phyloP scores from a whole-genome alignment of 2,113 vertebrate genomes.

The Genyomyrus donnyi region DNA sequence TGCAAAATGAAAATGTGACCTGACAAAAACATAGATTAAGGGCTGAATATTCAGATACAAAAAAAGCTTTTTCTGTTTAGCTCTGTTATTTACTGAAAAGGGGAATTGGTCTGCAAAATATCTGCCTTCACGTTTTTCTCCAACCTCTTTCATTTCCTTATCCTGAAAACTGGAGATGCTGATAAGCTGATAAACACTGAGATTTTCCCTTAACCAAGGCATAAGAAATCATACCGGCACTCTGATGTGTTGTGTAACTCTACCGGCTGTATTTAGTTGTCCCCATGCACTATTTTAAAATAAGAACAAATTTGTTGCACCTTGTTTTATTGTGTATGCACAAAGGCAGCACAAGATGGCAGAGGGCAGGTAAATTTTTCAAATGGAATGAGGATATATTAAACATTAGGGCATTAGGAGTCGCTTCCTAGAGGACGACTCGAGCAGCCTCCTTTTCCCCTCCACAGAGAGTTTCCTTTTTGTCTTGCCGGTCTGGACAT shows the following conservation, averaged over 20 bases:
- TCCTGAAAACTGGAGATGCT: background rate
- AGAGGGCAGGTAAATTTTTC: constrained; percentile 1
- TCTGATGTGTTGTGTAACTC: background rate
- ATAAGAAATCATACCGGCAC: background rate
- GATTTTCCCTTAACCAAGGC: background rate
- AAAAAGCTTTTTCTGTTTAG: background rate
- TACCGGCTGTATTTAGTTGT: background rate
- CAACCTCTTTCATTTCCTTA: background rate
- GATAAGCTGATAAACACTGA: background rate
- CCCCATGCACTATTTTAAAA: background rate
- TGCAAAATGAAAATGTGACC: background rate
- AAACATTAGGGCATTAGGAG: background rate
- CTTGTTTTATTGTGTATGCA: background rate
- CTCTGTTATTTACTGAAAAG: background rate
- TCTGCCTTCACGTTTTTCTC: background rate
- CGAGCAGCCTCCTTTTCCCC: background rate
- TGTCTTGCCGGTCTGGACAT: background rate
- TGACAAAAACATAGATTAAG: background rate
- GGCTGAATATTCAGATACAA: background rate
- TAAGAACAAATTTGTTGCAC: background rate
- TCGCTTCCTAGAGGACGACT: background rate
- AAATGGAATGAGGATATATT: background rate
- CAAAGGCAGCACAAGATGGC: background rate
- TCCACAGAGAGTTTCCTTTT: background rate
- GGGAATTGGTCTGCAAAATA: background rate